Evolutionary conservation across 2,113 vertebrate species (phyloP), one percentile per base, ranked within the genome.

Genomic region (Ellobius talpinus): DNA sequence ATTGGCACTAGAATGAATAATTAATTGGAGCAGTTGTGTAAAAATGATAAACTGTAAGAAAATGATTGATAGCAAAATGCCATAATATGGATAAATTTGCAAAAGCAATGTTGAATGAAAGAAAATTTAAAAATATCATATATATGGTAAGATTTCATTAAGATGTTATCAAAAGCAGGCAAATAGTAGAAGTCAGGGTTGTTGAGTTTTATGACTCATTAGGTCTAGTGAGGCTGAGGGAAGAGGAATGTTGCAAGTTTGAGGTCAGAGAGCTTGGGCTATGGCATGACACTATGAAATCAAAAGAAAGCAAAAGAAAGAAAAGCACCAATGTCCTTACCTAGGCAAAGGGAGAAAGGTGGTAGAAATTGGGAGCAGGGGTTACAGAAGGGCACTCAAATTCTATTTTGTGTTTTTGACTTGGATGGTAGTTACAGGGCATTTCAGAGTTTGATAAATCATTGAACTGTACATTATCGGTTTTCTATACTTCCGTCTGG

Each of bases 31-130:
- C 65, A 73, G 77, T 58, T 5, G 65, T 55, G 39, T 42, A 85
- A 92, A 33, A 91, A 58, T 26, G 61, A n/a, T 42, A 68, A 39
- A 33, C 26, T 39, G n/a, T 31, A 87, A 82, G 68, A 87, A 94
- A 94, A 94, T 93, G 23, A 47, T 58, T 8, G 63, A 88, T 21
- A 78, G n/a, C 45, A 93, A 91, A 3, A 36, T 87, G 21, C 58
- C 31, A 91, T 26, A 74, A 45, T 47, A 85, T 66, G 47, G 52
- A 70, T 79, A 52, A 78, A 78, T 78, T 5, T 87, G 0, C 66
- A 61, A 89, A 84, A 92, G 13, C 74, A 96, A 78, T 82, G 4
- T 5, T 88, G 31, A 78, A 23, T 77, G 8, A 95, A 89, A 94
- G 17, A 96, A 89, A 89, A 9, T 21, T 89, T 13, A 65, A 23